Conservation (phyloP, 2,797 vertebrate genomes). For the Etheostoma perlongum region DNA sequence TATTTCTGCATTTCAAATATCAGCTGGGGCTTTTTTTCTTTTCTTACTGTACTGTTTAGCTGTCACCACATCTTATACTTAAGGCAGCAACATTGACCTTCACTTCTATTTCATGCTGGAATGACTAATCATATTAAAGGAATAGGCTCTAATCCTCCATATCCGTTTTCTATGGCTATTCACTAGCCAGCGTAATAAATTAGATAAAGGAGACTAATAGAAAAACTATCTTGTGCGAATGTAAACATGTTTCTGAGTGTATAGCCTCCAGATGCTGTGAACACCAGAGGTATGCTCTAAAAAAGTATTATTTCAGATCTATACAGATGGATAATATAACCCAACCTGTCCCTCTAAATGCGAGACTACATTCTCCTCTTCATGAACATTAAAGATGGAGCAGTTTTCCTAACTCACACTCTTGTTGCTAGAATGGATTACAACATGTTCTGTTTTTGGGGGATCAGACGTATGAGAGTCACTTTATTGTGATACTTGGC, state of each 20-base stretch:
- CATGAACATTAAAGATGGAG: conserved; percentile 31
- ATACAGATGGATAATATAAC: conserved; percentile 64
- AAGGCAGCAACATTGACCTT: conserved; percentile 46
- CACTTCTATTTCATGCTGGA: conserved; percentile 36
- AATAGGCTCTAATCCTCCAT: conserved; percentile 59
- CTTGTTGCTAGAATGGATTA: conserved; percentile 43
- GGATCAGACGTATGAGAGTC: conserved; percentile 21
- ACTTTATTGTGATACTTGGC: conserved; percentile 20
- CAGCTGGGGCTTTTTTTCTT: conserved; percentile 13
- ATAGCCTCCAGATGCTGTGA: conserved; percentile 72
- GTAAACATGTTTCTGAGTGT: conserved; percentile 42
- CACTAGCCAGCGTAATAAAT: conserved; percentile 65
- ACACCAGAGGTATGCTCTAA: conserved; percentile 61
- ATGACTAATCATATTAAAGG: conserved; percentile 61
- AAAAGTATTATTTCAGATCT: conserved; percentile 43
- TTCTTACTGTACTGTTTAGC: conserved; percentile 17
- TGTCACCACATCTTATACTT: conserved; percentile 26
- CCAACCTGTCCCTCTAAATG: conserved; percentile 61
- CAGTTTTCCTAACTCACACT: conserved; percentile 31
- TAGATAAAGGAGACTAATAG: conserved; percentile 61
- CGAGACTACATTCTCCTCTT: conserved; percentile 38
- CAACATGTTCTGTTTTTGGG: conserved; percentile 18
- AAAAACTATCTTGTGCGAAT: conserved; percentile 36
- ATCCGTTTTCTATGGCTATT: conserved; percentile 57
- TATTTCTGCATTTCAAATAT: conserved; percentile 38